Base-by-base conservation (phyloP, 2,888 invertebrate genomes). In the Ochropacha duplaris region DNA sequence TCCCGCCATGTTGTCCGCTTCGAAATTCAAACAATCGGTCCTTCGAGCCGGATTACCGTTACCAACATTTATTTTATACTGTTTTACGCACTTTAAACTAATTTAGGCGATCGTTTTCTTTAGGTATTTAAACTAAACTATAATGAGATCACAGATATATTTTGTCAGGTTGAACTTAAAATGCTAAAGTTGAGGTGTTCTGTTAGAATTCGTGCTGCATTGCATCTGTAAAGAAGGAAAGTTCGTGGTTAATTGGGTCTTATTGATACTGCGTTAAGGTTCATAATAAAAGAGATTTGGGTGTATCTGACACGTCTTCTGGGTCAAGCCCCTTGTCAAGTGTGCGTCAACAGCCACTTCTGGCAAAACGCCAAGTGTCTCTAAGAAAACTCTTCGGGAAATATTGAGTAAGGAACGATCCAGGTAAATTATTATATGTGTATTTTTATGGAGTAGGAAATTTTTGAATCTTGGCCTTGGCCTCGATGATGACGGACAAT, bases 81-180 rank as follows among this genome's bases (percentile, higher is more conserved):
- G 59, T 58, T 59, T 31, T 9, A 31, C 50, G 52, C 60, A 52
- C 51, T 28, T 26, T 63, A 77, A 66, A 62, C 71, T 80, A 81
- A 76, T 71, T 83, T 86, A 84, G 84, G 84, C 83, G 71, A 82
- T 62, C 75, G 83, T 84, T 79, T 76, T 77, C 76, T 44, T 44
- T 44, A n/a, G n/a, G n/a, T n/a, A 44, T 44, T 44, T 44, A 44
- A 44, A 78, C 78, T 83, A 78, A 84, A 82, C 81, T 86, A 86
- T 81, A 72, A 19, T 88, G 90, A 91, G 90, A 90, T 91, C 91
- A 91, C 92, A 89, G 90, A 87, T 88, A 86, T 87, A 85, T 87
- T 86, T 87, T 89, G 88, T 87, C 86, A 88, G 83, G 88, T 88
- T 79, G 75, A 87, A 87, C 86, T 89, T 88, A 88, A 80, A 79